Evolutionary conservation across 2,113 vertebrate species (phyloP).

Genomic region (Amia ocellicauda): DNA sequence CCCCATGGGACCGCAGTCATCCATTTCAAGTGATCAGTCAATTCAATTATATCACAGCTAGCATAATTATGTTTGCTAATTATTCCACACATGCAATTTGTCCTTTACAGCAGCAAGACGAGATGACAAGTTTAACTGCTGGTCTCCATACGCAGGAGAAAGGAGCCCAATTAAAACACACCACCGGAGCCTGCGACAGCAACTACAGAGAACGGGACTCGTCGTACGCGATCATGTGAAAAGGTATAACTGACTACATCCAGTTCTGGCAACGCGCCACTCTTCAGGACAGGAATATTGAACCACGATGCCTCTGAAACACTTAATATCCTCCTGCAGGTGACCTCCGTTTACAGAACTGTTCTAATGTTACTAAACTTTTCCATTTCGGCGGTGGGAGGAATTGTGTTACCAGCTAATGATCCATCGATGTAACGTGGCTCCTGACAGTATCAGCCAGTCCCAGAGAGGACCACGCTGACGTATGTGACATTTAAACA

Average conservation of each 20-base stretch:
- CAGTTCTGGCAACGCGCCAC: no score
- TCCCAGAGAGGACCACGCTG: no score
- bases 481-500: no score
- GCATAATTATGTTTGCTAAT: constrained; percentile 33
- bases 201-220: not conserved
- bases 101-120: constrained; percentile 17
- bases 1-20: constrained; percentile 21
- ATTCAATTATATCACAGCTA: constrained; percentile 29
- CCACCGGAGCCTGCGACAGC: constrained; percentile 6
- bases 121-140: constrained; percentile 22
- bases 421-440: no score
- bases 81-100: constrained; percentile 26
- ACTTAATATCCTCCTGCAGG: no score
- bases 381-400: not conserved
- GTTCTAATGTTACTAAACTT: not conserved
- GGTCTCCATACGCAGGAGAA: not conserved
- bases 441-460: no score
- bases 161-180: constrained; percentile 26
- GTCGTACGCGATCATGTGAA: not conserved
- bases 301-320: not conserved
- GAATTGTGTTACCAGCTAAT: no score
- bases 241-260: no score
- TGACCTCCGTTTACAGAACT: not conserved
- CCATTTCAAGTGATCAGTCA: constrained; percentile 29
- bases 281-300: not conserved